These are phyloP conservation scores for Dolichallabes microphthalmus DNA, from an alignment of 2,113 vertebrate species.

Conservation along the genomic window DNA sequence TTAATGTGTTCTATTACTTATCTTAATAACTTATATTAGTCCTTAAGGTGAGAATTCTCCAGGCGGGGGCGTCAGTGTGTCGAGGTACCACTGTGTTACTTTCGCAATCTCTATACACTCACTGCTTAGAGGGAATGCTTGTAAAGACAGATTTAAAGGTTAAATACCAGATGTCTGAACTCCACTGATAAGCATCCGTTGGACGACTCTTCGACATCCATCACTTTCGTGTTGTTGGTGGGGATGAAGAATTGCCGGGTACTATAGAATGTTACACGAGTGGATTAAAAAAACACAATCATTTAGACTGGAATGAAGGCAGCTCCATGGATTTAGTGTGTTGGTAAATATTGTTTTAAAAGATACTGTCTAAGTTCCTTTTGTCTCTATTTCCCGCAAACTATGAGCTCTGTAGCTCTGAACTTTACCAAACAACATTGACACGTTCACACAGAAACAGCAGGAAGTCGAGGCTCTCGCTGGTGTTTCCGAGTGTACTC, in stretches of 20 bases:
- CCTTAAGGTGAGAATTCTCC: too few species aligned
- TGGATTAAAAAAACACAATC: background rate
- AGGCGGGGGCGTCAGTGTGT: too few species aligned
- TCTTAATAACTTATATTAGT: too few species aligned
- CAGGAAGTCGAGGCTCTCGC: constrained; percentile 37
- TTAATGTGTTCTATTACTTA: too few species aligned
- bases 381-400: background rate
- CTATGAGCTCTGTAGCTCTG: background rate
- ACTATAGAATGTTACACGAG: constrained; percentile 62
- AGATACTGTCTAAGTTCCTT: background rate
- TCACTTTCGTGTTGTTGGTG: constrained; percentile 91
- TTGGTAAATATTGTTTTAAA: background rate
- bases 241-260: constrained; percentile 92
- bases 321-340: background rate
- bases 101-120: background rate
- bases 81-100: background rate
- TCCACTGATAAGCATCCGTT: constrained; percentile 92
- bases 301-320: background rate
- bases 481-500: constrained; percentile 64
- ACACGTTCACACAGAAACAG: constrained; percentile 39
- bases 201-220: constrained; percentile 93
- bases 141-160: background rate
- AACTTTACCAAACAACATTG: constrained; percentile 10
- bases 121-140: background rate
- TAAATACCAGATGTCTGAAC: constrained; percentile 88